phyloP scores from a whole-genome alignment of 2,888 invertebrate genomes.

The Drosophila mimetica region DNA sequence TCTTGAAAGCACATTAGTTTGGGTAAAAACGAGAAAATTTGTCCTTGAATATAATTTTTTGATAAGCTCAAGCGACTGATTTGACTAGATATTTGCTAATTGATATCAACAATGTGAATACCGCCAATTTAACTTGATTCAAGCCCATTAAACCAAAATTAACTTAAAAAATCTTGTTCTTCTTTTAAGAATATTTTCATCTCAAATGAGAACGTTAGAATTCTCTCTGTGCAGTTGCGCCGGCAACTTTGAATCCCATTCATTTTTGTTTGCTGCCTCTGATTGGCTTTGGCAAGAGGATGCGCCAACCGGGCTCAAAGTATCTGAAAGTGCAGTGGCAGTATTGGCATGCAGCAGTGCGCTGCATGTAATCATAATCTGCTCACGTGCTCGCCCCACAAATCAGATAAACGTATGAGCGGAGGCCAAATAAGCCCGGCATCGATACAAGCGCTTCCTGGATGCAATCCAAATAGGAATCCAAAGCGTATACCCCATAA shows the following conservation, averaged over 20 bases:
- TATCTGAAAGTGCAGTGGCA: conserved; percentile 23
- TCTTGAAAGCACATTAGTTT: too few species aligned
- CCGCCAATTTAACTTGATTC: too few species aligned
- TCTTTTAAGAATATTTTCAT: too few species aligned
- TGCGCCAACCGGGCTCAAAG: conserved; percentile 19
- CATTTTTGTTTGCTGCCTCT: conserved; percentile 29
- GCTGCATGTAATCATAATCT: conserved; percentile 63
- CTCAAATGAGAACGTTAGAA: too few species aligned
- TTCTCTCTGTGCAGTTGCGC: too few species aligned
- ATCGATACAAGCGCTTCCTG: conserved; percentile 13
- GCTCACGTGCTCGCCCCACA: conserved; percentile 53
- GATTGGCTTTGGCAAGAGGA: conserved; percentile 32
- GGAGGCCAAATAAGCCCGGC: conserved; percentile 20
- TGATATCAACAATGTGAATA: too few species aligned
- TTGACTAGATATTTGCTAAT: too few species aligned
- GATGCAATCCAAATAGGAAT: conserved; percentile 27
- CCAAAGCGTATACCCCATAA: conserved; percentile 25
- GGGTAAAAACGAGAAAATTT: too few species aligned
- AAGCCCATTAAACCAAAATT: too few species aligned
- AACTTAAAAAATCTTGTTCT: too few species aligned
- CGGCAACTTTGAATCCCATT: neutral
- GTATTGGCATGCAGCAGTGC: neutral
- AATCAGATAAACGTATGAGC: conserved; percentile 40
- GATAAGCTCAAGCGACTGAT: too few species aligned
- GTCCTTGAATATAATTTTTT: too few species aligned